These are phyloP conservation scores for Cricetomys ansorgei DNA, from an alignment of 2,113 vertebrate genomes.

Conservation along the genomic window DNA sequence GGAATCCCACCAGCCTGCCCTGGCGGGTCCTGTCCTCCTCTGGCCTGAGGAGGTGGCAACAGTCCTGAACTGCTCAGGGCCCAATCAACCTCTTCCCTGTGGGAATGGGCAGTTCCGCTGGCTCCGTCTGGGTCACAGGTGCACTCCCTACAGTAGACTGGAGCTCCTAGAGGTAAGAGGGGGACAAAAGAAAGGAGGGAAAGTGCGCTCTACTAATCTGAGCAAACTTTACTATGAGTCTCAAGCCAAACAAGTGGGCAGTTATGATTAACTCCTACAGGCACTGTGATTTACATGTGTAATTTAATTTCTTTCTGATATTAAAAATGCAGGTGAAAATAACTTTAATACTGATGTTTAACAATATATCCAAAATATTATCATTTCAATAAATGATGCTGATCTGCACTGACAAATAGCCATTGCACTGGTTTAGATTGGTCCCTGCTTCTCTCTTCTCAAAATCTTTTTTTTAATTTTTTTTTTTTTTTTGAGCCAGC, in stretches of 20 bases:
- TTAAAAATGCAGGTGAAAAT: constrained; percentile 24
- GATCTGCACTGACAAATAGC: not conserved
- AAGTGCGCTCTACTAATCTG: not conserved
- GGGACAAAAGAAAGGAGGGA: not conserved
- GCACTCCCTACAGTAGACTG: not conserved
- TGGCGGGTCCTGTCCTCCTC: not conserved
- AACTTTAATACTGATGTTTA: constrained; percentile 18
- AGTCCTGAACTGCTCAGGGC: not conserved
- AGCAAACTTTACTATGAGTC: not conserved
- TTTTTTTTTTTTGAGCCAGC: not conserved
- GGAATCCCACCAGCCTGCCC: not conserved
- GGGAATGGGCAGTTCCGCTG: not conserved
- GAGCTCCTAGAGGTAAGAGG: not conserved
- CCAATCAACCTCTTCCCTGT: not conserved
- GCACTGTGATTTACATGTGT: not conserved
- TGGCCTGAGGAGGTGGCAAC: not conserved
- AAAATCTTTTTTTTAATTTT: not conserved
- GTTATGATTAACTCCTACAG: not conserved
- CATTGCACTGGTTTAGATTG: not conserved
- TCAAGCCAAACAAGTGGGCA: not conserved
- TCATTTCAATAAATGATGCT: not conserved
- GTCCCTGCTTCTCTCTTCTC: not conserved
- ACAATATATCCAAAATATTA: not conserved
- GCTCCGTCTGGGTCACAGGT: not conserved
- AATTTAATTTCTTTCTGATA: not conserved